Evolutionary conservation across 2,888 invertebrate species (phyloP).

Genomic region (Ormyrus rosae): DNA sequence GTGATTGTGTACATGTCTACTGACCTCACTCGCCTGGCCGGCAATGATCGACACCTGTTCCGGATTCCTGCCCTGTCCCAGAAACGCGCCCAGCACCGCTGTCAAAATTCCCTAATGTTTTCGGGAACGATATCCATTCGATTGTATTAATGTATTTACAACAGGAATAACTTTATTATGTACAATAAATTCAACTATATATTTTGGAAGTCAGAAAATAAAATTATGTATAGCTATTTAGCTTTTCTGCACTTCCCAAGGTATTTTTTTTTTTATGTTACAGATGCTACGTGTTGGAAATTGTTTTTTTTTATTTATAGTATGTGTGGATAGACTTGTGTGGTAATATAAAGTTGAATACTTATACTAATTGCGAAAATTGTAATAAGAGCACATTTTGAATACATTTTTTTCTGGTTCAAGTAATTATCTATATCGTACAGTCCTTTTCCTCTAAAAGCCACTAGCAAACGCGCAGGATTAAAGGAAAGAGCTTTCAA

Average conservation of each 20-base stretch:
- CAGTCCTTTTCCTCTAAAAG: not conserved
- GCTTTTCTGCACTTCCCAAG: no score
- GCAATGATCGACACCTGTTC: constrained; percentile 95
- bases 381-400: no score
- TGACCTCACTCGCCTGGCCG: constrained; percentile 96
- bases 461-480: constrained; percentile 3
- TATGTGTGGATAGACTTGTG: no score
- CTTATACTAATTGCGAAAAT: no score
- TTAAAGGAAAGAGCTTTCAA: constrained; percentile 6
- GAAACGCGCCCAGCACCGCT: constrained; percentile 92
- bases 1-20: constrained; percentile 72
- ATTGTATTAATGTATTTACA: constrained; percentile 56
- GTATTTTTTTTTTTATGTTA: no score
- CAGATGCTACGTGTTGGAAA: no score
- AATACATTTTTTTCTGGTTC: not conserved
- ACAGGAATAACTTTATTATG: constrained; percentile 17
- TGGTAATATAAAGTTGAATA: no score
- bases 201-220: no score
- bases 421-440: not conserved
- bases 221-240: no score
- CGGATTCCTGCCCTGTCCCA: constrained; percentile 91
- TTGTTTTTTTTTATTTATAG: no score
- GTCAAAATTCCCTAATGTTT: constrained; percentile 90
- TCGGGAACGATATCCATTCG: constrained; percentile 55
- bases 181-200: constrained; percentile 11